Conservation (phyloP, 2,888 invertebrate genomes). For the Hanleya hanleyi region DNA sequence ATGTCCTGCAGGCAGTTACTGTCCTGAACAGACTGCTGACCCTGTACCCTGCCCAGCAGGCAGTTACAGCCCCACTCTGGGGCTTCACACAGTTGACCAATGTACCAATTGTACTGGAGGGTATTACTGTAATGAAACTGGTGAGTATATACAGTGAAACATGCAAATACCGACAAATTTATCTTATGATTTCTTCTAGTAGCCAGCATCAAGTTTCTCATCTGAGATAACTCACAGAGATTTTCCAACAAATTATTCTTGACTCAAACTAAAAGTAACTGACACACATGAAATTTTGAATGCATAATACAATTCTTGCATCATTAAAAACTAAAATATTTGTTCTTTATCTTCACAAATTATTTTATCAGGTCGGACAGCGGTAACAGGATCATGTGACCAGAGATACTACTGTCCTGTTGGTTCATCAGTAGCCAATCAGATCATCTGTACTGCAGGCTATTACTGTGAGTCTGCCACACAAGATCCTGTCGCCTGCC, state of each 20-base stretch:
- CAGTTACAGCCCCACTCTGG: constrained; percentile 56
- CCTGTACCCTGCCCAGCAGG: constrained; percentile 67
- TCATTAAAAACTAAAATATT: too few species aligned
- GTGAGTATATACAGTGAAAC: too few species aligned
- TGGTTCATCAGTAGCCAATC: constrained; percentile 51
- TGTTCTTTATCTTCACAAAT: too few species aligned
- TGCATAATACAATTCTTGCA: too few species aligned
- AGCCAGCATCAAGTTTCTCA: not conserved
- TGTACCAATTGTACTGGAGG: constrained; percentile 71
- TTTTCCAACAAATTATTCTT: too few species aligned
- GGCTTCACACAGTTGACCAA: constrained; percentile 47
- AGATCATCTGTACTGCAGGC: constrained; percentile 63
- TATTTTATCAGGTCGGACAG: constrained; percentile 64
- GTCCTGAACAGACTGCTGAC: constrained; percentile 62
- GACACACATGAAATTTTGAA: too few species aligned
- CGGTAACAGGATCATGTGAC: constrained; percentile 61
- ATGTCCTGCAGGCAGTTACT: constrained; percentile 68
- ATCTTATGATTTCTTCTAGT: not conserved
- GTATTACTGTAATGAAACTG: constrained; percentile 67
- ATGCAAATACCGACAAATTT: not conserved
- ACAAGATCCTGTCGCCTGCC: constrained; percentile 58
- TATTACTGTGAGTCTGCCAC: constrained; percentile 63
- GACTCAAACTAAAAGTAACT: too few species aligned
- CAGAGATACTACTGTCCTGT: constrained; percentile 65
- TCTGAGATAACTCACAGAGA: too few species aligned